Evolutionary conservation across 92 coral and sea anemone species (phyloP), one percentile per base, ranked within the genome.

Genomic region (Siderastrea siderea): DNA sequence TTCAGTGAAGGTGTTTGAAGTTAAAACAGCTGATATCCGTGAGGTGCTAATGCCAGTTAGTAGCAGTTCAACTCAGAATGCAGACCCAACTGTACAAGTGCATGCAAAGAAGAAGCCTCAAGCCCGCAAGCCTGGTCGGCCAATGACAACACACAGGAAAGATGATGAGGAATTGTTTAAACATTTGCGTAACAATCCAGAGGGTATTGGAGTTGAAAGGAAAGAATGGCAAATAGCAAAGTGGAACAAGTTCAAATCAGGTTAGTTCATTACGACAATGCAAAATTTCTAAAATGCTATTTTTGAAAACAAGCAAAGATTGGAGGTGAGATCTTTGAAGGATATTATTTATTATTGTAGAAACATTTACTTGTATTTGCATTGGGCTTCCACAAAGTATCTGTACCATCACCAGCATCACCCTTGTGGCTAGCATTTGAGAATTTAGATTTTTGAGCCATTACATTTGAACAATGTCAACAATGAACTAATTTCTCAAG

Each of bases 91-190:
- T 26, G 38, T 26, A 26, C 38, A 26, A 26, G 38, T 26, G 38
- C 38, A 26, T 26, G 38, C 38, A 26, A 26, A 26, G 38, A 26
- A 26, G 38, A 53, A 53, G 57, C 10, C 57, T 9, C 79, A 19
- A 57, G 48, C 79, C 64, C n/a, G 7, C 50, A 90, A 84, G 88
- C 85, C 89, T 84, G 93, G 93, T 63, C 86, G 89, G 66, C 93
- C 93, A 80, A 64, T 62, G 71, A 90, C 93, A 71, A 85, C 93
- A 52, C 86, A 85, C 93, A 79, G 93, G 82, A 90, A 90, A 55
- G 93, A 90, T 57, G 86, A 90, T 90, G 90, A 90, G 70, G 91
- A 91, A 53, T 87, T 87, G 89, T 91, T 73, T 88, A 91, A 66
- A 75, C 57, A 19, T 69, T 87, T 91, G 84, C 91, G 91, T 50